Base-by-base conservation (phyloP, 1,140 invertebrate species). In the Eriocheir sinensis region DNA sequence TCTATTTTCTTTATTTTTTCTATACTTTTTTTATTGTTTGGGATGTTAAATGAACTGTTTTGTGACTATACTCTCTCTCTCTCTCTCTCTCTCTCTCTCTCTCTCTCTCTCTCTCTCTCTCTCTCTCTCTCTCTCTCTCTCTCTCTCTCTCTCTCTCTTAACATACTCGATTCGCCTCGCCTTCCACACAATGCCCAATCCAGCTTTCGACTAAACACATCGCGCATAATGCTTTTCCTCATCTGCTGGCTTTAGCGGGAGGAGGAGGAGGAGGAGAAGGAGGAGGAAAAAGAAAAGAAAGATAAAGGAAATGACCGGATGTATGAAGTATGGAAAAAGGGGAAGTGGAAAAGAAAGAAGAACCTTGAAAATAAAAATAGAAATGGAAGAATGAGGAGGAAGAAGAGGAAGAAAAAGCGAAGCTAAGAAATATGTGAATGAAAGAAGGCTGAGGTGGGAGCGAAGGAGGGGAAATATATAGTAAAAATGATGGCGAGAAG, bases 41-140 rank as follows among this genome's bases (percentile, higher is more conserved):
- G n/a, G n/a, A n/a, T n/a, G n/a, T n/a, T n/a, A n/a, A n/a, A n/a
- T n/a, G n/a, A 53, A 17, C 44, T 48, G 15, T 48, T 6, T 48
- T 6, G 15, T 48, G 44, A 48, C 44, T 15, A 8, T n/a, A n/a
- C 8, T 72, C 21, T 72, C 21, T 1, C 6, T 72, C 21, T n/a
- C 12, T 72, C 1, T 72, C 60, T 60, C 6, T 60, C 6, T 60
- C 4, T 9, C 6, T 60, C 53, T 60, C 53, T 60, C 53, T 60
- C 53, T 60, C 53, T 72, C 60, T 72, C 60, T 72, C 60, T 72
- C 60, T 72, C 60, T 72, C 60, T 72, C 60, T 72, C 60, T 72
- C 60, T 72, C 60, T 72, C 60, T 72, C 60, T 72, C 60, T 72
- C 60, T 72, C 60, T 72, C 60, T 72, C 60, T 72, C 60, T 72